These are phyloP conservation scores for Paraplagusia blochii DNA, from an alignment of 2,113 vertebrate species.

Conservation along the genomic window DNA sequence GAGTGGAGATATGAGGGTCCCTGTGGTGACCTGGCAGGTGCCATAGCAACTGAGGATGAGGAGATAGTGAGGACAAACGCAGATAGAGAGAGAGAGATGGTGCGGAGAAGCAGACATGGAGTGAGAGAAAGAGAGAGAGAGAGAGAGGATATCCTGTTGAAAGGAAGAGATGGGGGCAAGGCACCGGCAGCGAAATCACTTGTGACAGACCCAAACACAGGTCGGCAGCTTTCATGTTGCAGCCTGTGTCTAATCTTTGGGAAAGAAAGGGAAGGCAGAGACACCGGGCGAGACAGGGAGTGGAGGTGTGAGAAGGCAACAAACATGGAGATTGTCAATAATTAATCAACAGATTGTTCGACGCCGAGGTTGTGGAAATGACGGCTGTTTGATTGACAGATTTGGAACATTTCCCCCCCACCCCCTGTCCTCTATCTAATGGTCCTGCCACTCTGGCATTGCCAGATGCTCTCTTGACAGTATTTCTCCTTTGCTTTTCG, in stretches of 20 bases:
- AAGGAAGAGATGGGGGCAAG: conserved; percentile 11
- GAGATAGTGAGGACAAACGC: conserved; percentile 49
- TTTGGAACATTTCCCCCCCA: conserved; percentile 67
- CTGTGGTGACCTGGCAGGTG: conserved; percentile 70
- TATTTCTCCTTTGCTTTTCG: conserved; percentile 20
- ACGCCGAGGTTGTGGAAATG: conserved; percentile 47
- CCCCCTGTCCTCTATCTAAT: conserved; percentile 21
- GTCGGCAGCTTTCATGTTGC: conserved; percentile 69
- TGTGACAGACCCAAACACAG: conserved; percentile 66
- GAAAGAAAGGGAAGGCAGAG: conserved; percentile 46
- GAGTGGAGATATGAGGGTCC: conserved; percentile 70
- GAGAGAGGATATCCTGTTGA: conserved; percentile 50
- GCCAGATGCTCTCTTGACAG: conserved; percentile 15
- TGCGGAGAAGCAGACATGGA: background rate
- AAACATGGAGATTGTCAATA: conserved; percentile 72
- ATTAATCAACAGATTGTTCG: conserved; percentile 71
- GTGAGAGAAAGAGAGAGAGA: conserved; percentile 10
- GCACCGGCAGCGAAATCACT: conserved; percentile 61
- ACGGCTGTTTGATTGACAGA: conserved; percentile 72
- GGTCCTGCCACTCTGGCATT: conserved; percentile 31
- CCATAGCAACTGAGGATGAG: conserved; percentile 65
- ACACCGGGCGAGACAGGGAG: conserved; percentile 37
- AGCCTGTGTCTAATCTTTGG: conserved; percentile 65
- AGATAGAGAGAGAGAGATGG: conserved; percentile 22
- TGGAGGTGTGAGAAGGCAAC: conserved; percentile 57